These are phyloP conservation scores for Acleris sparsana DNA, from an alignment of 2,888 invertebrate genomes.

Conservation along the genomic window DNA sequence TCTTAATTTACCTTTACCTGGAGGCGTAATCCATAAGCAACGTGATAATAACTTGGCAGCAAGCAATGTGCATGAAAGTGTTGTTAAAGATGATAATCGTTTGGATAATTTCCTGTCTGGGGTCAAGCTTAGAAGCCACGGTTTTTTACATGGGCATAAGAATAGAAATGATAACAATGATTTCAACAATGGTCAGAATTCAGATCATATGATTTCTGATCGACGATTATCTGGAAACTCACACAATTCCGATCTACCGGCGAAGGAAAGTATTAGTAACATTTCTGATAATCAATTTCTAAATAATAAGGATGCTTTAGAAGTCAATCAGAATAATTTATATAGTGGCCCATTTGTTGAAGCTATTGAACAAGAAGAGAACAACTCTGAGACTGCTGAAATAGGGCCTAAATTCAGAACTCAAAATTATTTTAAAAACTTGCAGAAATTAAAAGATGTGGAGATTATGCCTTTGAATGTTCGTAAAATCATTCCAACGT, in stretches of 20 bases:
- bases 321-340: conserved; percentile 9
- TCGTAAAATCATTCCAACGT: conserved; percentile 25
- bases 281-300: neutral
- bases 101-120: conserved; percentile 36
- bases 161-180: conserved; percentile 12
- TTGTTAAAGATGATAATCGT: conserved; percentile 39
- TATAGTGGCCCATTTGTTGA: conserved; percentile 39
- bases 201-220: neutral
- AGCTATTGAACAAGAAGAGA: neutral
- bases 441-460: conserved; percentile 60
- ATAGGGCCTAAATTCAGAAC: conserved; percentile 29
- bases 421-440: conserved; percentile 41
- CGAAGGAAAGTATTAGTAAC: conserved; percentile 5
- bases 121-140: conserved; percentile 41
- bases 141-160: conserved; percentile 19
- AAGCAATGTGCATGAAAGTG: conserved; percentile 55
- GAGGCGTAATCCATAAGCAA: conserved; percentile 38
- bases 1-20: conserved; percentile 45
- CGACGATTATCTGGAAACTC: conserved; percentile 7
- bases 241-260: neutral
- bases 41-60: conserved; percentile 54
- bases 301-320: neutral
- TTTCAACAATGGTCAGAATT: neutral
- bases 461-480: conserved; percentile 46
- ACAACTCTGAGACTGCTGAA: neutral